Percentiles rank a stretch among this genome's conserved stretches.
These are phyloP conservation scores for Athalia circularis DNA, from an alignment of 2,888 invertebrate genomes.

Conservation along the genomic window DNA sequence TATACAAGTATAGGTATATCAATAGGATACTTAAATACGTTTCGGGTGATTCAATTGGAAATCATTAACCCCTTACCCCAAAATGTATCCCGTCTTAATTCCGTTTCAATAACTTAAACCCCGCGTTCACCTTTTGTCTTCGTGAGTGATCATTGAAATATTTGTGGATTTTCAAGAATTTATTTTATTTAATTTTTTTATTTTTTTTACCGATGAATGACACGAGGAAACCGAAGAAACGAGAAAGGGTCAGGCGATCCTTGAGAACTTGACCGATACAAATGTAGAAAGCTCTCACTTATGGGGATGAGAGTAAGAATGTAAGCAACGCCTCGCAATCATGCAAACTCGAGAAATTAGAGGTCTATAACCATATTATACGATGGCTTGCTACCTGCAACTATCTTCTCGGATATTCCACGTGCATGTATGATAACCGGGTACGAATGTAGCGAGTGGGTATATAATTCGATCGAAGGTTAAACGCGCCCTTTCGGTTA, in stretches of 20 bases:
- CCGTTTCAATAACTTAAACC: background rate
- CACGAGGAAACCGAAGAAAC: background rate
- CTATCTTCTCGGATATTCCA: background rate
- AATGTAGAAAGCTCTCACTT: background rate
- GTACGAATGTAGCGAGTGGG: background rate
- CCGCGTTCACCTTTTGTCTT: background rate
- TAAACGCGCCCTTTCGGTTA: constrained; percentile 34
- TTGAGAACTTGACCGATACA: constrained; percentile 23
- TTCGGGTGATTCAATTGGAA: constrained; percentile 25
- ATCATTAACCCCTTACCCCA: constrained; percentile 8
- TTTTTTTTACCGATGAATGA: background rate
- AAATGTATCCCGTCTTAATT: background rate
- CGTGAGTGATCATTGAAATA: background rate
- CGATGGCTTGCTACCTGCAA: constrained; percentile 3
- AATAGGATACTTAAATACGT: constrained; percentile 13
- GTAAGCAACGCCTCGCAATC: constrained; percentile 30
- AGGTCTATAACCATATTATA: constrained; percentile 9
- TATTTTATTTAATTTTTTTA: background rate
- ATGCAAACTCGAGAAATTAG: constrained; percentile 34
- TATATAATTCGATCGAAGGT: constrained; percentile 32
- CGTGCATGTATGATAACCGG: background rate
- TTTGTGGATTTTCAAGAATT: background rate
- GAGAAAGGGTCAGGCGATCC: background rate
- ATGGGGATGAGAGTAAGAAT: background rate
- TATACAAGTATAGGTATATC: constrained; percentile 9